phyloP scores from a whole-genome alignment of 2,888 invertebrate species.

The Drosophila borealis region DNA sequence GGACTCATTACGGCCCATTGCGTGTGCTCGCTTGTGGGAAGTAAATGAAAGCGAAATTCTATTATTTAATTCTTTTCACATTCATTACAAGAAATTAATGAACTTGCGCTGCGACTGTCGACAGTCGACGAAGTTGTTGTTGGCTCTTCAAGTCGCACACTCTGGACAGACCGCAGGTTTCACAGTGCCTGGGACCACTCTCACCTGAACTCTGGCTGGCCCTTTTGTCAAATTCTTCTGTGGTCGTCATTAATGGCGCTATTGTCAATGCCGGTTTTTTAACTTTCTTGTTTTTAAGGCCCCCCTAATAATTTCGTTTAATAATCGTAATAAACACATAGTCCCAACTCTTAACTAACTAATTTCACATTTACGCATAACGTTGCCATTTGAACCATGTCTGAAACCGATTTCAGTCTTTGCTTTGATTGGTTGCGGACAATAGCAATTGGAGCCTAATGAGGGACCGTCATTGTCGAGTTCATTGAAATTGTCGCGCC shows the following conservation, averaged over 20 bases:
- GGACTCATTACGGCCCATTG: conserved; percentile 63
- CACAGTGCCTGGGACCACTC: conserved; percentile 38
- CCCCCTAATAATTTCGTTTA: conserved; percentile 60
- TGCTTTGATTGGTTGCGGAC: conserved; percentile 42
- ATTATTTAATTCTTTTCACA: conserved; percentile 83
- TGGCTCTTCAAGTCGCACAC: conserved; percentile 25
- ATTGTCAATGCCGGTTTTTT: conserved; percentile 60
- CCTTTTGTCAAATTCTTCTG: conserved; percentile 67
- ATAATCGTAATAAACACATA: conserved; percentile 46
- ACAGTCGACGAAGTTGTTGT: conserved; percentile 12
- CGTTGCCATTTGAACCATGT: conserved; percentile 65
- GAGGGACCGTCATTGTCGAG: conserved; percentile 49
- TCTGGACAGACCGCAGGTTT: conserved; percentile 2
- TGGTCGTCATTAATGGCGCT: conserved; percentile 63
- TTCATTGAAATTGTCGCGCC: conserved; percentile 68
- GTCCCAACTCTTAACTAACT: conserved; percentile 34
- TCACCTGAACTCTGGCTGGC: conserved; percentile 52
- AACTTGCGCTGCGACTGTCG: conserved; percentile 32
- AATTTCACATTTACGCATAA: conserved; percentile 47
- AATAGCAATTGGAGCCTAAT: conserved; percentile 50
- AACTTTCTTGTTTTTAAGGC: conserved; percentile 72
- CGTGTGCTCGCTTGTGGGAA: conserved; percentile 62
- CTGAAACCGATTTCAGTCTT: conserved; percentile 18
- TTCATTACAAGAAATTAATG: conserved; percentile 76
- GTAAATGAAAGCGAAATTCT: conserved; percentile 83